Evolutionary conservation across 2,113 vertebrate genomes (phyloP).

Genomic region (Ictalurus punctatus): DNA sequence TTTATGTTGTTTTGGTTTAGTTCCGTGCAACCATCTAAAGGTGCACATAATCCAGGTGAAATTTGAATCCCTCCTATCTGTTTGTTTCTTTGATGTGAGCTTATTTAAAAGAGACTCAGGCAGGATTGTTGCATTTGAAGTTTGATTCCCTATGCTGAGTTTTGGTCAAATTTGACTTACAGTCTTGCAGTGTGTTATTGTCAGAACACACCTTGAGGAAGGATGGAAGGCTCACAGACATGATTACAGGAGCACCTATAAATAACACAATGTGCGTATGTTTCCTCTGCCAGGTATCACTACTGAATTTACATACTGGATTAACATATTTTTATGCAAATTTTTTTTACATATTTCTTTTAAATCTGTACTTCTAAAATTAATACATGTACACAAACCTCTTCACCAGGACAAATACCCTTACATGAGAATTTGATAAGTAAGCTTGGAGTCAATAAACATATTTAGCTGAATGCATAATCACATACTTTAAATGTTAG

Average conservation of each 20-base stretch:
- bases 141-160: not conserved
- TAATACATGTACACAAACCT: not conserved
- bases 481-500: not conserved
- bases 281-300: slow-evolving; percentile 8
- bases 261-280: not conserved
- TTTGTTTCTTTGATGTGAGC: slow-evolving; percentile 9
- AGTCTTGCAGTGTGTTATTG: not conserved
- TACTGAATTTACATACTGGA: not conserved
- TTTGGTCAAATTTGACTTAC: slow-evolving; percentile 1
- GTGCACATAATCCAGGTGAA: not conserved
- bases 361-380: not conserved
- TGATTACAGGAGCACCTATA: not conserved
- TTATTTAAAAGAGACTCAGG: slow-evolving; percentile 14
- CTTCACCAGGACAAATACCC: not conserved
- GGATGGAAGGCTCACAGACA: not conserved
- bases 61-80: not conserved
- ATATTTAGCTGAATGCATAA: not conserved
- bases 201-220: slow-evolving; percentile 4
- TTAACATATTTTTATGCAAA: not conserved
- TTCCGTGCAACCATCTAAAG: not conserved
- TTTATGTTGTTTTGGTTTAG: not conserved
- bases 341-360: not conserved
- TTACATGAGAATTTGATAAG: not conserved
- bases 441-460: not conserved
- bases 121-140: slow-evolving; percentile 17